Conservation (phyloP, 2,888 invertebrate genomes). For the Cryptocheilus praepositus region DNA sequence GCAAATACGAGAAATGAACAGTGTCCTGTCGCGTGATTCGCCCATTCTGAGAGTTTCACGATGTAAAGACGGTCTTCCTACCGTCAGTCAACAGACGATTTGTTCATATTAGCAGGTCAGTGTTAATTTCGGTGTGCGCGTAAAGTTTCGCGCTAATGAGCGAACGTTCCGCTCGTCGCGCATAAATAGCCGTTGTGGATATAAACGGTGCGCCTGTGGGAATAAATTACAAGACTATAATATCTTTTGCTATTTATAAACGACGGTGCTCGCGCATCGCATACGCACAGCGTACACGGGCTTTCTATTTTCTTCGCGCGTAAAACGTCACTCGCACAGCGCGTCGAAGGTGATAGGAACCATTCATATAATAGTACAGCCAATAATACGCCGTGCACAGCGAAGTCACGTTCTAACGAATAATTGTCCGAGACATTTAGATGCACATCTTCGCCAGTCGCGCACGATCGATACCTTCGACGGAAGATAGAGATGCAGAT, state of each 20-base stretch:
- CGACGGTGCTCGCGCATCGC: too few relatives aligned
- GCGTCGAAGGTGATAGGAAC: background rate
- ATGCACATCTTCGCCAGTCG: background rate
- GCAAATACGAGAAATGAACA: too few relatives aligned
- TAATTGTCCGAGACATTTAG: background rate
- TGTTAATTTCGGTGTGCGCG: slow-evolving; percentile 41
- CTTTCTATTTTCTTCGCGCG: slow-evolving; percentile 1
- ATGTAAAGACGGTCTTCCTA: slow-evolving; percentile 18
- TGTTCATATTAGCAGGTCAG: slow-evolving; percentile 45
- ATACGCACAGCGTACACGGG: too few relatives aligned
- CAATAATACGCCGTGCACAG: too few relatives aligned
- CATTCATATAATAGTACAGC: too few relatives aligned
- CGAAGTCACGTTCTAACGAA: too few relatives aligned
- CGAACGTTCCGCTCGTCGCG: slow-evolving; percentile 28
- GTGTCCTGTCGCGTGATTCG: too few relatives aligned
- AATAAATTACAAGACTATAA: slow-evolving; percentile 28
- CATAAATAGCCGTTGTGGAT: slow-evolving; percentile 23
- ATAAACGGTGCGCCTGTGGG: slow-evolving; percentile 20
- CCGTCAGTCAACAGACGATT: slow-evolving; percentile 38
- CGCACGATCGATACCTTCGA: background rate
- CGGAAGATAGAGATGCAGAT: background rate
- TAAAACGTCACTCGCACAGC: background rate
- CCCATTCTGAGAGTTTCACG: too few relatives aligned
- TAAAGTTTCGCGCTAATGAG: slow-evolving; percentile 47
- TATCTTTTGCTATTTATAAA: too few relatives aligned